phyloP scores from a whole-genome alignment of 2,113 vertebrate species.

The Campylorhamphus procurvoides region DNA sequence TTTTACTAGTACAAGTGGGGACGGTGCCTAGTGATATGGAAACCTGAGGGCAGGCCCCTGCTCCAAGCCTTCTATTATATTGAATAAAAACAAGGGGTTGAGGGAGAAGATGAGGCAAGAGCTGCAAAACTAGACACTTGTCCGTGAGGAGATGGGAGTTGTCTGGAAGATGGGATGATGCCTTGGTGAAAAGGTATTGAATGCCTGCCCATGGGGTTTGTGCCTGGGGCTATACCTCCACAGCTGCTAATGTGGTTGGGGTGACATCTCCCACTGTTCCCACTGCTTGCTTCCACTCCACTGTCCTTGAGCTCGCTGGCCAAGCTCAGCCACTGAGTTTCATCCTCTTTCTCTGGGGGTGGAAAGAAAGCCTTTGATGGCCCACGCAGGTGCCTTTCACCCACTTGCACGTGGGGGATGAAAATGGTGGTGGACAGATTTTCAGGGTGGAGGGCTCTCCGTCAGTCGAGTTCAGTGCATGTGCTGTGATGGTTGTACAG shows the following conservation, averaged over 20 bases:
- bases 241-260: background rate
- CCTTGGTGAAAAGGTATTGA: background rate
- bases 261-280: background rate
- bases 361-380: background rate
- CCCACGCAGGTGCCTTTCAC: background rate
- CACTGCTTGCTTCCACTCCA: background rate
- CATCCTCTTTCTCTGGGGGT: background rate
- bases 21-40: background rate
- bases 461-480: rapidly evolving
- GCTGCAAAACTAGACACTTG: background rate
- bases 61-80: background rate
- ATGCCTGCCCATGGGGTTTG: background rate
- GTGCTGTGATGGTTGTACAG: background rate
- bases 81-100: background rate
- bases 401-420: rapidly evolving
- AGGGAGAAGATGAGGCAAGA: background rate
- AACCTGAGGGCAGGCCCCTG: background rate
- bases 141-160: background rate
- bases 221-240: background rate
- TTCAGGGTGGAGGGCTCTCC: background rate
- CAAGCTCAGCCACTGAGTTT: background rate
- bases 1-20: background rate
- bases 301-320: background rate
- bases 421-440: background rate
- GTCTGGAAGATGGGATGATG: background rate